A percentile compares a stretch with the other conserved stretches of the same genome.
Evolutionary conservation across 2,888 invertebrate genomes (phyloP).

Genomic region (Dorcus hopei): DNA sequence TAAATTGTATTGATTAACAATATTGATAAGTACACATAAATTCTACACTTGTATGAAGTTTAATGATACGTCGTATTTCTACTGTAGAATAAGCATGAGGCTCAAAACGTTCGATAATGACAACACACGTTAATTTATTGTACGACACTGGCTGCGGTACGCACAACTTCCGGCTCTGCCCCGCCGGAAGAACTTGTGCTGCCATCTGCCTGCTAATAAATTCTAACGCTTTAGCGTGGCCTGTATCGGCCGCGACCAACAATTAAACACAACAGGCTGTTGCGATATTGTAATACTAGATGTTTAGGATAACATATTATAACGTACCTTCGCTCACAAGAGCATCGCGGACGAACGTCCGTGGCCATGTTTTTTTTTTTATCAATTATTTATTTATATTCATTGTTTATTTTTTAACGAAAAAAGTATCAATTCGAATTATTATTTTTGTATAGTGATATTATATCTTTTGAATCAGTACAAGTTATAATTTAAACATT

Average conservation of each 20-base stretch:
- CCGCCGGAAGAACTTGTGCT: conserved; percentile 21
- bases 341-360: conserved; percentile 27
- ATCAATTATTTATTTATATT: conserved; percentile 8
- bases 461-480: conserved; percentile 37
- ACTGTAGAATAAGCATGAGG: conserved; percentile 39
- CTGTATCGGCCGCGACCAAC: conserved; percentile 37
- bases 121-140: conserved; percentile 1
- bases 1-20: conserved; percentile 31
- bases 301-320: conserved; percentile 40
- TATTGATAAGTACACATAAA: conserved; percentile 19
- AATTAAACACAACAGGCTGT: conserved; percentile 50
- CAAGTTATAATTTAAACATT: conserved; percentile 28
- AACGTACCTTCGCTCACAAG: conserved; percentile 35
- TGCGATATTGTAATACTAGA: conserved; percentile 44
- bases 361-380: conserved; percentile 29
- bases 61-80: conserved; percentile 36
- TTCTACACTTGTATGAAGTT: conserved; percentile 35
- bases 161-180: conserved; percentile 25
- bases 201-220: conserved; percentile 38
- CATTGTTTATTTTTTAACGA: background rate
- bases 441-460: conserved; percentile 39
- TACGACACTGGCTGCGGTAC: conserved; percentile 5
- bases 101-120: conserved; percentile 9
- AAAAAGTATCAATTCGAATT: background rate
- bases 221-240: conserved; percentile 53